Conservation (phyloP, 1,140 invertebrate genomes). For the Heliconius himera region DNA sequence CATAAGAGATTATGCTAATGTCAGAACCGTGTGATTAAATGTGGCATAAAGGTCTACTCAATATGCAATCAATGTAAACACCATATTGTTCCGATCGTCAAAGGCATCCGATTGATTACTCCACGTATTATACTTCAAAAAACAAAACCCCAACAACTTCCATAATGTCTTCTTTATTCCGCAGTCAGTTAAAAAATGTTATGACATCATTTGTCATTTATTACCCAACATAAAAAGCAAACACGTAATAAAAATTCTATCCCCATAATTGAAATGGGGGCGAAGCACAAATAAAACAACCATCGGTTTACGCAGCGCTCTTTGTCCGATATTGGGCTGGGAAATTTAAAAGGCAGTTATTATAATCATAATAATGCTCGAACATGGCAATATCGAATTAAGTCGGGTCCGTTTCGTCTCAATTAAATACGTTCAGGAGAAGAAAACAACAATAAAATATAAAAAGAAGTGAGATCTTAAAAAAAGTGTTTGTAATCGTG, state of each 20-base stretch:
- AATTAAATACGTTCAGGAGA: conserved; percentile 64
- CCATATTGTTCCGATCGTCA: neutral
- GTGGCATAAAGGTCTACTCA: neutral
- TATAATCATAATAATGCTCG: conserved; percentile 51
- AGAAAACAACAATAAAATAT: conserved; percentile 56
- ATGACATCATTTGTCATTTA: conserved; percentile 23
- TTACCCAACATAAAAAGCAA: conserved; percentile 27
- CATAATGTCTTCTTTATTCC: neutral
- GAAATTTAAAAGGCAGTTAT: conserved; percentile 35
- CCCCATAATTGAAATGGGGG: conserved; percentile 35
- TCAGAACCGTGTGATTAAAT: neutral
- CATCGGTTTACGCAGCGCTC: conserved; percentile 17
- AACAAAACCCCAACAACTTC: neutral
- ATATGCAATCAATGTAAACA: conserved; percentile 9
- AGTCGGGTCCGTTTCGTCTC: conserved; percentile 59
- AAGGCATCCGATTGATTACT: neutral
- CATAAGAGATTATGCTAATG: neutral
- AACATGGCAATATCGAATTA: conserved; percentile 62
- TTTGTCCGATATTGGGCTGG: conserved; percentile 37
- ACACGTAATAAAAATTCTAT: conserved; percentile 30
- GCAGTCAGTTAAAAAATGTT: conserved; percentile 9
- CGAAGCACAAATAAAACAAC: conserved; percentile 30
- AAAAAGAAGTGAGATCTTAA: conserved; percentile 49
- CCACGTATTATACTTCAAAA: neutral
- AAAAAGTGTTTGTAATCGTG: conserved; percentile 63